These are phyloP conservation scores for Troides aeacus DNA, from an alignment of 2,888 invertebrate genomes.

Conservation along the genomic window DNA sequence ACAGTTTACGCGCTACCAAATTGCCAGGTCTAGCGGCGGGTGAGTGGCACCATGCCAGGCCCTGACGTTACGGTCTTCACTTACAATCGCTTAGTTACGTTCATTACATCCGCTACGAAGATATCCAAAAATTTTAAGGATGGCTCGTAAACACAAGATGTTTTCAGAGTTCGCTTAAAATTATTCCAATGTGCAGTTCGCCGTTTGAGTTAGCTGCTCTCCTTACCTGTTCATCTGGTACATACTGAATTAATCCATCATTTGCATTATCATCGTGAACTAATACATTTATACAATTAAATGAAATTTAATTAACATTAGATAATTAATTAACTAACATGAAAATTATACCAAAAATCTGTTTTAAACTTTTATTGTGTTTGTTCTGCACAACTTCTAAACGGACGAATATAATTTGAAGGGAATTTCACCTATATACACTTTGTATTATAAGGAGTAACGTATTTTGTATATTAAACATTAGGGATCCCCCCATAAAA, in stretches of 20 bases:
- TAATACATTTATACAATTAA: not conserved
- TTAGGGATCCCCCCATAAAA: too few relatives aligned
- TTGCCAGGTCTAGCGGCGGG: constrained; percentile 33
- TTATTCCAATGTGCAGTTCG: constrained; percentile 14
- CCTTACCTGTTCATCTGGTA: constrained; percentile 3
- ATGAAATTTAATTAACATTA: not conserved
- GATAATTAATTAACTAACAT: too few relatives aligned
- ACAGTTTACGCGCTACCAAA: constrained; percentile 28
- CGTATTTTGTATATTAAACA: too few relatives aligned
- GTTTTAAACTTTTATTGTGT: too few relatives aligned
- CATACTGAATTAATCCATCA: not conserved
- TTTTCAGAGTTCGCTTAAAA: constrained; percentile 21
- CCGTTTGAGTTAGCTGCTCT: constrained; percentile 15
- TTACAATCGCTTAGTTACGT: constrained; percentile 31
- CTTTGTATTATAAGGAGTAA: too few relatives aligned
- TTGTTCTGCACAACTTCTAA: too few relatives aligned
- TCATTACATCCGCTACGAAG: constrained; percentile 31
- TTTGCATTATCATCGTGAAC: not conserved
- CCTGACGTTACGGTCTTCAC: constrained; percentile 24
- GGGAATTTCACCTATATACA: too few relatives aligned
- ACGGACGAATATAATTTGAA: too few relatives aligned
- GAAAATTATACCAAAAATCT: too few relatives aligned
- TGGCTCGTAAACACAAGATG: constrained; percentile 27
- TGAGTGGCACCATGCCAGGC: constrained; percentile 32
- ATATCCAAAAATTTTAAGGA: constrained; percentile 27